Evolutionary conservation across 1,140 invertebrate genomes (phyloP).

Genomic region (Bombus terrestris): DNA sequence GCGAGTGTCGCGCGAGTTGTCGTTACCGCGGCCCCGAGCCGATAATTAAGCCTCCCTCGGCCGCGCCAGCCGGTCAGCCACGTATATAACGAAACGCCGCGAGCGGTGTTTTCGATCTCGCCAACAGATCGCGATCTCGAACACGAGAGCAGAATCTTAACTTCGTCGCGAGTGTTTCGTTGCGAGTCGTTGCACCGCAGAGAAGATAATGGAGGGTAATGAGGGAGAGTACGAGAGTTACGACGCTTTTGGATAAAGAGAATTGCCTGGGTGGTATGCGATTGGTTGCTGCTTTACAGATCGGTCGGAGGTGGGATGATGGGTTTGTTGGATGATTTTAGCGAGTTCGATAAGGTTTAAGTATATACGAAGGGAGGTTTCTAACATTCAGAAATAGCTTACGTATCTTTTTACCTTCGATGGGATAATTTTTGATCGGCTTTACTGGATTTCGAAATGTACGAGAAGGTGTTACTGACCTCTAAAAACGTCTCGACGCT

Average conservation of each 20-base stretch:
- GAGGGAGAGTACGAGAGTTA: not conserved
- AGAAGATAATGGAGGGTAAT: conserved; percentile 12
- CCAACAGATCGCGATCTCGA: conserved; percentile 23
- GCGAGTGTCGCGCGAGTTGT: conserved; percentile 64
- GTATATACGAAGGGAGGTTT: not conserved
- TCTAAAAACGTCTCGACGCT: no score
- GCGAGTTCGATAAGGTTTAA: not conserved
- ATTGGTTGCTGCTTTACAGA: not conserved
- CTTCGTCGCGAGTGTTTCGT: conserved; percentile 7
- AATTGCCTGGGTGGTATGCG: not conserved
- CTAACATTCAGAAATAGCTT: no score
- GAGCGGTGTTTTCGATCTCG: conserved; percentile 40
- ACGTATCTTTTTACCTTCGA: no score
- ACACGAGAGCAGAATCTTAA: conserved; percentile 16
- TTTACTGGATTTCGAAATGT: no score
- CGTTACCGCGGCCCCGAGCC: conserved; percentile 48
- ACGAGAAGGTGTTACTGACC: no score
- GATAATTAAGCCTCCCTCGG: conserved; percentile 72
- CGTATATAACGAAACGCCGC: conserved; percentile 46
- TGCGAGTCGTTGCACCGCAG: not conserved
- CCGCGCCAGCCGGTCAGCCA: conserved; percentile 13
- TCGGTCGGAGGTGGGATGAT: not conserved
- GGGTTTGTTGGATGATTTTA: not conserved
- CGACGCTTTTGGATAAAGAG: not conserved
- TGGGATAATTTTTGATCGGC: no score